Percentiles rank a stretch among this genome's conserved stretches.
phyloP scores from a whole-genome alignment of 2,797 vertebrate genomes.

The Tamandua tetradactyla region DNA sequence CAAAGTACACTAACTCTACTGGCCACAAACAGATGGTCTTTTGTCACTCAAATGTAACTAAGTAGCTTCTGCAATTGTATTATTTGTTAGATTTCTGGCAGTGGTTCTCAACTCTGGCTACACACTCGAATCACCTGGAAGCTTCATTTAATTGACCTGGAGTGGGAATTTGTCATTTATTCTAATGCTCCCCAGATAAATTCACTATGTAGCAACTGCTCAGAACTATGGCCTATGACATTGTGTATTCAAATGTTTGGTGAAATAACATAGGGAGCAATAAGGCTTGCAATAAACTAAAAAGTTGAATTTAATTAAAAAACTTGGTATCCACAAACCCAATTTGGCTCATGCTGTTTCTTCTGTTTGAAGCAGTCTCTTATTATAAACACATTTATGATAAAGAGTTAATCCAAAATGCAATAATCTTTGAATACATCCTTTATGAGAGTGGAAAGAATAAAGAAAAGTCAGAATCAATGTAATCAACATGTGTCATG shows the following conservation, averaged over 20 bases:
- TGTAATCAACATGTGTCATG: background rate
- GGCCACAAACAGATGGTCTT: conserved; percentile 38
- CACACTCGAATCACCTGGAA: conserved; percentile 1
- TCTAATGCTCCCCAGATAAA: background rate
- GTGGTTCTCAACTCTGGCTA: background rate
- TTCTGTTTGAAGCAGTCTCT: conserved; percentile 34
- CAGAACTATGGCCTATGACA: background rate
- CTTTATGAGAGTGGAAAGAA: background rate
- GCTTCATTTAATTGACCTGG: conserved; percentile 39
- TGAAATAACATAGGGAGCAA: conserved; percentile 15
- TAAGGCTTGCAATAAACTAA: background rate
- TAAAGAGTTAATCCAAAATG: conserved; percentile 35
- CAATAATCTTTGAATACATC: conserved; percentile 20
- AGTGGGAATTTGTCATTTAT: conserved; percentile 39
- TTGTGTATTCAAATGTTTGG: background rate
- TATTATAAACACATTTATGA: conserved; percentile 37
- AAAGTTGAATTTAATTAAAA: conserved; percentile 42
- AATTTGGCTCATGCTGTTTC: conserved; percentile 3
- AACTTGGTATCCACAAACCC: background rate
- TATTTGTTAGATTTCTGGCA: conserved; percentile 24
- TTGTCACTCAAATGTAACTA: conserved; percentile 45
- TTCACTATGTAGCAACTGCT: background rate
- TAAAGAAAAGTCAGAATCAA: conserved; percentile 1
- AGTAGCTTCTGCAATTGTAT: conserved; percentile 33
- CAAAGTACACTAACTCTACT: background rate